Evolutionary conservation across 2,797 vertebrate species (phyloP).

Genomic region (Cyprinella venusta): DNA sequence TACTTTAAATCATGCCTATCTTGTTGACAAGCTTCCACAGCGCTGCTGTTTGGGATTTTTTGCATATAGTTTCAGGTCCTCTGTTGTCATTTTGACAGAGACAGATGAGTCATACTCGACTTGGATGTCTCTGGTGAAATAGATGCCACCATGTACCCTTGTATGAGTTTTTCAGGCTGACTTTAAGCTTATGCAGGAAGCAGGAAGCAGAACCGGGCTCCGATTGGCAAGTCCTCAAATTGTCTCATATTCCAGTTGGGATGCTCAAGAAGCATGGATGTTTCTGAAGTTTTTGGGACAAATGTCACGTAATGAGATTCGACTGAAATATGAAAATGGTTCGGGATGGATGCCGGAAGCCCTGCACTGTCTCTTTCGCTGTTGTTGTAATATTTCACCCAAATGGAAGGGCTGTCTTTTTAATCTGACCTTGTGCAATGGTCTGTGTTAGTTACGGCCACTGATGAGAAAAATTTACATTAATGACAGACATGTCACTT

Average conservation of each 20-base stretch:
- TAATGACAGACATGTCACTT: conserved; percentile 46
- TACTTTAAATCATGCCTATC: conserved; percentile 8
- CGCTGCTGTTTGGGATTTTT: conserved; percentile 20
- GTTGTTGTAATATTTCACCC: conserved; percentile 45
- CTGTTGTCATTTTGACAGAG: conserved; percentile 27
- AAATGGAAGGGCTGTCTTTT: conserved; percentile 24
- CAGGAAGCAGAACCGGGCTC: neutral
- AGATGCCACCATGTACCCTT: conserved; percentile 19
- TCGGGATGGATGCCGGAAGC: neutral
- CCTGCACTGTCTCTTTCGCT: conserved; percentile 42
- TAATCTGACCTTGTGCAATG: conserved; percentile 50
- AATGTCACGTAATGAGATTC: conserved; percentile 38
- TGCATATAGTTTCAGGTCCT: conserved; percentile 11
- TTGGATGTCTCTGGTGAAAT: conserved; percentile 28
- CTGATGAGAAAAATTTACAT: conserved; percentile 48
- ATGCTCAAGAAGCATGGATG: conserved; percentile 25
- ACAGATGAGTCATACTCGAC: conserved; percentile 18
- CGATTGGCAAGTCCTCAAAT: conserved; percentile 15
- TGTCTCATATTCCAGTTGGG: conserved; percentile 26
- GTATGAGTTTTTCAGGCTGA: conserved; percentile 15
- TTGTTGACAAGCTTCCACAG: conserved; percentile 17
- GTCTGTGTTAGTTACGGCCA: conserved; percentile 29
- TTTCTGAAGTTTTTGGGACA: conserved; percentile 29
- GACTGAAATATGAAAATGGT: conserved; percentile 47
- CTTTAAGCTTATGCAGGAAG: conserved; percentile 10